Percentiles rank a stretch among this genome's conserved stretches.
phyloP scores from a whole-genome alignment of 2,113 vertebrate genomes.

The Penelope pileata region DNA sequence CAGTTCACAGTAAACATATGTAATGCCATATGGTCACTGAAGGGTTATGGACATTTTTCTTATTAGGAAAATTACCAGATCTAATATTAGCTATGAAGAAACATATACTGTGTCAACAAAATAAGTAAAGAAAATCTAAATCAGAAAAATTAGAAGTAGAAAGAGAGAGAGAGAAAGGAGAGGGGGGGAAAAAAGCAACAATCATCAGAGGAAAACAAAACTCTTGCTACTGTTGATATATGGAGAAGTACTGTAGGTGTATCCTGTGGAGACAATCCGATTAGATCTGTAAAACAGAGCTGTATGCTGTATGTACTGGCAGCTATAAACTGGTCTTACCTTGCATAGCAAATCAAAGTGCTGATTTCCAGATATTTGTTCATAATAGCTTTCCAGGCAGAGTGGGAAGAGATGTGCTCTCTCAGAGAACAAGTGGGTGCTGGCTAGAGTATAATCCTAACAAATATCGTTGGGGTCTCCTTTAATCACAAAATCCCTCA shows the following conservation, averaged over 20 bases:
- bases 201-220: accelerated
- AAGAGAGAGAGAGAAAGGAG: background rate
- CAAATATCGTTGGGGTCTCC: background rate
- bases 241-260: background rate
- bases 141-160: background rate
- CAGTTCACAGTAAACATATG: background rate
- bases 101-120: background rate
- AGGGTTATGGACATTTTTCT: background rate
- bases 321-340: background rate
- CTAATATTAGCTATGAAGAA: background rate
- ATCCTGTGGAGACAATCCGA: background rate
- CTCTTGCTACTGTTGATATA: background rate
- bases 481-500: background rate
- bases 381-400: background rate
- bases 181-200: background rate
- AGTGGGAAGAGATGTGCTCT: accelerated
- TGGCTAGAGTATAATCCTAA: background rate
- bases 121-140: background rate
- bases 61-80: background rate
- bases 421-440: background rate
- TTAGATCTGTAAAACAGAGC: background rate
- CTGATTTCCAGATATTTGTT: background rate
- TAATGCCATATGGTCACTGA: constrained; percentile 13
- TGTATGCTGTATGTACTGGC: background rate
- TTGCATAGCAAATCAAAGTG: background rate